A percentile compares a stretch with the other conserved stretches of the same genome.
Evolutionary conservation across 1,140 invertebrate genomes (phyloP).

Genomic region (Pseudomyrmex flavicornis): DNA sequence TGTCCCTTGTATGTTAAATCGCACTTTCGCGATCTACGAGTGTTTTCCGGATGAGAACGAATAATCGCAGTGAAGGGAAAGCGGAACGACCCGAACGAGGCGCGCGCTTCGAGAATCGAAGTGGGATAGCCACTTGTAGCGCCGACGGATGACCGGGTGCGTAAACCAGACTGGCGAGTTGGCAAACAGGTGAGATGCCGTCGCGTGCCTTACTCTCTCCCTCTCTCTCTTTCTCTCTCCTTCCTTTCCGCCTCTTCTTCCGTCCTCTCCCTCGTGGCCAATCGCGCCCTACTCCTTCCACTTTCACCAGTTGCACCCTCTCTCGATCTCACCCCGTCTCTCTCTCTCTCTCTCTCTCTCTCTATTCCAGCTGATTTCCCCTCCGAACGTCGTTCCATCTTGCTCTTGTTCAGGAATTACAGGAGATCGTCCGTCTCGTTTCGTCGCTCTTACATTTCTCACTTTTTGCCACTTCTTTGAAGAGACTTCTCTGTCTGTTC

Average conservation of each 20-base stretch:
- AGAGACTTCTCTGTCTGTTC: slow-evolving; percentile 2
- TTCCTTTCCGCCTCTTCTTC: slow-evolving; percentile 20
- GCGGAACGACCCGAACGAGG: slow-evolving; percentile 35
- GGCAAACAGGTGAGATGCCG: slow-evolving; percentile 78
- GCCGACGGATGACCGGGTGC: slow-evolving; percentile 76
- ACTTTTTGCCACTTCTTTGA: slow-evolving; percentile 10
- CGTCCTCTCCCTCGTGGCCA: neutral
- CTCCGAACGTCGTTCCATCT: neutral
- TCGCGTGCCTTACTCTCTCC: slow-evolving; percentile 72
- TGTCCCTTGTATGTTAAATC: slow-evolving; percentile 7
- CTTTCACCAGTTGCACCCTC: slow-evolving; percentile 60
- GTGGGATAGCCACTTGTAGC: slow-evolving; percentile 76
- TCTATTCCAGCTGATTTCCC: slow-evolving; percentile 23
- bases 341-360: slow-evolving; percentile 40
- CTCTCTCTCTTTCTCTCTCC: slow-evolving; percentile 35
- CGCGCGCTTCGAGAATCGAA: slow-evolving; percentile 51
- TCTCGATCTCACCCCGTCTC: slow-evolving; percentile 43
- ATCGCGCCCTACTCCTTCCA: slow-evolving; percentile 37
- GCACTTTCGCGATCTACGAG: slow-evolving; percentile 16
- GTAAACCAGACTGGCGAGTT: slow-evolving; percentile 78
- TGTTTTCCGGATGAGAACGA: neutral
- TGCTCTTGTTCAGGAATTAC: slow-evolving; percentile 11
- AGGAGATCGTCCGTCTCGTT: slow-evolving; percentile 19
- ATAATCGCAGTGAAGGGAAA: neutral
- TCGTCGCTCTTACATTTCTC: neutral